Evolutionary conservation across 1,140 invertebrate species (phyloP), one percentile per base, ranked within the genome.

Genomic region (Temnothorax curvispinosus): DNA sequence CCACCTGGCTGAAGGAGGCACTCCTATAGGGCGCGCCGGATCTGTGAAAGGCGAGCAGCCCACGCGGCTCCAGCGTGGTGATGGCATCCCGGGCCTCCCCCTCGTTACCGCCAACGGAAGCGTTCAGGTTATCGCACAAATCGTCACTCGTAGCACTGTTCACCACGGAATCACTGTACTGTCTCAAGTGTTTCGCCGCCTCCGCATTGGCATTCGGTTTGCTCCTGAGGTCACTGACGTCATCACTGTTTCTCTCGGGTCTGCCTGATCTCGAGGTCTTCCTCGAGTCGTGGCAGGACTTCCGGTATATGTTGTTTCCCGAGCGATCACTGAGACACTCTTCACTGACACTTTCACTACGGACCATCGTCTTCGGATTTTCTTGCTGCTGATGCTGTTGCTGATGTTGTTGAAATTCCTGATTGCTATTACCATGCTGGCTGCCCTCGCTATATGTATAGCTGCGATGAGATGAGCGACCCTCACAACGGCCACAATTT

Each of bases 1-100:
- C 97, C 58, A 98, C 97, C 94, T 98, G 98, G 0, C 98, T 98
- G 91, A 98, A 98, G 11, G 98, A 98, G 6, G 98, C 97, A 91
- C 97, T 98, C 41, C 98, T 96, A 88, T 97, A 97, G 3, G 97
- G 97, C 54, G 89, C 71, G 65, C 93, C 88, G 58, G 87, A 69
- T 62, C 89, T 90, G 32, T 91, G 93, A 87, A 87, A 92, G 71
- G 85, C 88, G n/a, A 91, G 88, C 64, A 92, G 91, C 93, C 94
- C 90, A 92, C 96, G 92, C 90, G 95, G 92, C 94, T 96, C 94
- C 86, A 94, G 67, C 54, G 93, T 92, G 8, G 92, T 87, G 15
- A 94, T 27, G 4, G 93, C 92, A 65, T 94, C 93, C 60, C 93
- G 93, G 0, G 92, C 91, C 56, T 95, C 94, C 56, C 86, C 89